These are phyloP conservation scores for Spinus olivaceus DNA, from an alignment of 2,797 vertebrate species.

Conservation along the genomic window DNA sequence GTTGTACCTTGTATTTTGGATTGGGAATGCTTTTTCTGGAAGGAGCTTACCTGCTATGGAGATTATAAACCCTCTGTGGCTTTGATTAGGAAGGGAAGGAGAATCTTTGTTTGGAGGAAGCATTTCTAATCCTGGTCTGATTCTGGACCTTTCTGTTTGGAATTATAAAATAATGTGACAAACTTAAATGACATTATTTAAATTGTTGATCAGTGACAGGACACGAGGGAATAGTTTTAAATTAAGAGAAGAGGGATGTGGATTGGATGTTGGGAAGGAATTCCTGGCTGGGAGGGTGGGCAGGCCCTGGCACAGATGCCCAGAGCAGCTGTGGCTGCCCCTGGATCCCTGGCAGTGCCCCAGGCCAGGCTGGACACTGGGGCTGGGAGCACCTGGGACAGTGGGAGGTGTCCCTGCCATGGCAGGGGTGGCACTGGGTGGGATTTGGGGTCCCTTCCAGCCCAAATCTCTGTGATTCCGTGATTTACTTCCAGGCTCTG, in stretches of 20 bases:
- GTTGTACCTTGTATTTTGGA: background rate
- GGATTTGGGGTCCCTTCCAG: fast-evolving
- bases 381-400: background rate
- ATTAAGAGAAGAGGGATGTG: background rate
- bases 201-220: background rate
- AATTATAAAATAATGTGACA: background rate
- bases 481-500: background rate
- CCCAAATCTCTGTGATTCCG: background rate
- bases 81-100: background rate
- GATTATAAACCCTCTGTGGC: background rate
- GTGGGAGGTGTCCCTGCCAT: background rate
- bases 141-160: background rate
- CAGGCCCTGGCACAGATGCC: background rate
- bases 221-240: background rate
- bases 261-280: background rate
- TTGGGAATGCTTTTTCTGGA: slow-evolving; percentile 2
- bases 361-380: fast-evolving
- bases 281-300: fast-evolving
- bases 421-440: fast-evolving
- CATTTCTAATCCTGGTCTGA: background rate
- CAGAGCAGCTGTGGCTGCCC: background rate
- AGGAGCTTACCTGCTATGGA: background rate
- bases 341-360: background rate
- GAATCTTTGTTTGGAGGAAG: background rate
- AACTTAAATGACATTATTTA: background rate